A percentile compares a stretch with the other conserved stretches of the same genome.
These are phyloP conservation scores for Heterotilapia buettikoferi DNA, from an alignment of 2,113 vertebrate genomes.

Conservation along the genomic window DNA sequence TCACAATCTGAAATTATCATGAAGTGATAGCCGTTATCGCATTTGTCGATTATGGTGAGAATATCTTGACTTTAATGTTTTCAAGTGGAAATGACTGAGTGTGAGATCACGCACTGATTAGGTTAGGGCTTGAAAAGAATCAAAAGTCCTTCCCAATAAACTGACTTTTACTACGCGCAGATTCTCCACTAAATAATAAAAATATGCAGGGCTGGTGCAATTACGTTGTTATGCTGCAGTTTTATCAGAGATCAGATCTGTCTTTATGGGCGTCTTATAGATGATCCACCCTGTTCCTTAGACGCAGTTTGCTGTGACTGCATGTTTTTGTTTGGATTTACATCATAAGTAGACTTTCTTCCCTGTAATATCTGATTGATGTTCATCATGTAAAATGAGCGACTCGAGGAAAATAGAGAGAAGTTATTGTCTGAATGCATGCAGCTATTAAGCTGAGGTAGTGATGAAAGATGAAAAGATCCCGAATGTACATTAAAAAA, in stretches of 20 bases:
- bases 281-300: not conserved
- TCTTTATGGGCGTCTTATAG: not conserved
- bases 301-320: not conserved
- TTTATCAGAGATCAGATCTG: not conserved
- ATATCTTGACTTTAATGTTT: not conserved
- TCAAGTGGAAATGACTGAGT: not conserved
- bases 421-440: not conserved
- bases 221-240: not conserved
- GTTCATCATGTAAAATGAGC: not conserved
- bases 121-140: not conserved
- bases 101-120: not conserved
- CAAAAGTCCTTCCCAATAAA: not conserved
- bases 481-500: not conserved
- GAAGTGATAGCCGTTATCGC: not conserved
- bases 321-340: not conserved
- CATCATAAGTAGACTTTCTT: not conserved
- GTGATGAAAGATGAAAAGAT: not conserved
- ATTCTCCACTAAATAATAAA: not conserved
- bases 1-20: not conserved
- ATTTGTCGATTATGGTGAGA: not conserved
- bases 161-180: not conserved
- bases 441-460: not conserved
- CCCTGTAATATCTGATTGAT: not conserved
- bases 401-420: not conserved
- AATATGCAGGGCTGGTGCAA: not conserved